These are phyloP conservation scores for Pammene aurita DNA, from an alignment of 2,888 invertebrate species.

Conservation along the genomic window DNA sequence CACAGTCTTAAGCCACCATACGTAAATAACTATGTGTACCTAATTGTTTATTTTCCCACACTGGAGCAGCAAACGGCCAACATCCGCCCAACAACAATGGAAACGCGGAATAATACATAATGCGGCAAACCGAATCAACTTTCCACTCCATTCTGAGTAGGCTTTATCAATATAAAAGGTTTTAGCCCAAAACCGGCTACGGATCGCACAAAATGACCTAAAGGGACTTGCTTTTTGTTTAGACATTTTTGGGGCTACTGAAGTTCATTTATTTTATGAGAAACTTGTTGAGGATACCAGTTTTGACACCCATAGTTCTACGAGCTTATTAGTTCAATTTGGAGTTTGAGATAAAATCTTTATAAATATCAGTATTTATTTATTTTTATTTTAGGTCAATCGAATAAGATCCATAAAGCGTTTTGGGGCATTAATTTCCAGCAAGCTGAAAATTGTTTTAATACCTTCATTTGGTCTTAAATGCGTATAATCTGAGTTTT, in stretches of 20 bases:
- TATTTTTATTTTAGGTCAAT: no score
- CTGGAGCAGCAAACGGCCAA: constrained; percentile 15
- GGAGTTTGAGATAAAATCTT: neutral
- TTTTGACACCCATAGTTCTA: no score
- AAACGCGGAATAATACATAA: constrained; percentile 46
- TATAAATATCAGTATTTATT: no score
- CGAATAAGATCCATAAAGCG: no score
- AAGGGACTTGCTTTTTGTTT: constrained; percentile 19
- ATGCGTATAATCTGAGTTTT: no score
- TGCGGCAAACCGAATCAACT: constrained; percentile 66
- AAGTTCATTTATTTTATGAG: neutral
- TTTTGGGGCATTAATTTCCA: no score
- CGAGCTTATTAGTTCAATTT: neutral
- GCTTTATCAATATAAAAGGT: constrained; percentile 48
- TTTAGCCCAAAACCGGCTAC: constrained; percentile 31
- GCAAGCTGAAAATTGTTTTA: no score
- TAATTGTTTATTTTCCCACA: constrained; percentile 25
- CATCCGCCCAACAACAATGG: constrained; percentile 29
- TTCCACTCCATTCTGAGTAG: constrained; percentile 56
- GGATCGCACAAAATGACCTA: constrained; percentile 24
- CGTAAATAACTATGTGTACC: neutral
- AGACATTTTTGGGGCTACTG: constrained; percentile 1
- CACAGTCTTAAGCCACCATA: neutral
- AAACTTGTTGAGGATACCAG: no score
- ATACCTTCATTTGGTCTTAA: no score